Base-by-base conservation (phyloP, 92 coral and sea anemone genomes). In the Meandrina meandrites region DNA sequence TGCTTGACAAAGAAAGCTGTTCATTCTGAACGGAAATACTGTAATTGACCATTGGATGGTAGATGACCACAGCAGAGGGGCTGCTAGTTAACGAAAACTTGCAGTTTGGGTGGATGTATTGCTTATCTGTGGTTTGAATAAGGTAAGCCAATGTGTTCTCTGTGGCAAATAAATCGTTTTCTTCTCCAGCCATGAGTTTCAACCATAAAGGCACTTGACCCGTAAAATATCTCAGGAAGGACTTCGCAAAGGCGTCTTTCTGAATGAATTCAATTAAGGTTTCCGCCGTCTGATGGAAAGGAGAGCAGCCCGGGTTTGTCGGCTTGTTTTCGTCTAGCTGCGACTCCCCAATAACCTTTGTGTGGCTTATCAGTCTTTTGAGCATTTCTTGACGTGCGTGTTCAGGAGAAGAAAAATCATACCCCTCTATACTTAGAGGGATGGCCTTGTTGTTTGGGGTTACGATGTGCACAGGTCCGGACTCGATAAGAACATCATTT, bases 371-470 rank as follows among this genome's bases (percentile, higher is more conserved):
- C 13, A 91, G 86, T 54, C 22, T 64, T 31, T 69, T 31, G 13
- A 91, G 36, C 13, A 83, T 17, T 45, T 83, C 50, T 79, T 68
- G 34, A 15, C 42, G 80, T 19, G 88, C 48, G 3, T 73, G 48
- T 17, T 83, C 0, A 31, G 75, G 71, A 1, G 31, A 53, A 27
- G 36, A 45, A 36, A 82, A 32, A 64, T 85, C 74, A 42, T 72
- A 36, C 50, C 95, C 95, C 28, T 81, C 67, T 6, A 90, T 57
- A 22, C 92, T 89, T 19, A 92, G 57, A 1, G 95, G 95, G 31
- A 89, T 40, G 8, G 62, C 78, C 15, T 42, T 69, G 70, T 81
- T 79, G 45, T 80, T 69, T 1, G 24, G 1, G 8, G 84, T 69
- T 50, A 57, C 50, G 18, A 90, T 60, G 72, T 93, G 96, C 6